Evolutionary conservation across 2,888 invertebrate genomes (phyloP), one percentile per base, ranked within the genome.

Genomic region (Ischnura elegans): DNA sequence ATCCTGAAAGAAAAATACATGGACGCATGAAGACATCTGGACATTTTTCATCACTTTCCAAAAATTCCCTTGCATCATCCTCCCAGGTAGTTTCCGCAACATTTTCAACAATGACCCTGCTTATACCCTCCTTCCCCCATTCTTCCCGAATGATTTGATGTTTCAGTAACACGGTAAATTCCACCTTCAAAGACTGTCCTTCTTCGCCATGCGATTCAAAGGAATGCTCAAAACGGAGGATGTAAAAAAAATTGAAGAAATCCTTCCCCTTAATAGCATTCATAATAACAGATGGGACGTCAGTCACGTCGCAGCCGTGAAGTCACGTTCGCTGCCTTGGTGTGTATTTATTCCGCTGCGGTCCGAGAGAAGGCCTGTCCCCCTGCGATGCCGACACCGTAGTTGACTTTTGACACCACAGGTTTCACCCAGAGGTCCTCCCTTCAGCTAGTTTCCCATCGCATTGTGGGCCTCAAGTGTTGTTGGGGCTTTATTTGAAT

Each of bases 111-210:
- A 25, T 76, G 76, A 76, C 16, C 76, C 76, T 36, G 13, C 29
- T 13, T 36, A 29, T 2, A 36, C 10, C 3, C 25, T 1, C 76
- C 36, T 6, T n/a, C 76, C 76, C 16, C 36, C 76, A 36, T 76
- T 76, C 13, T 36, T 76, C 66, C 47, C 51, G 8, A 10, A 76
- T 36, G 76, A 76, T 76, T 76, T 76, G 76, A 76, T 76, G 76
- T 76, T 76, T 76, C 76, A 25, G 76, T 76, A 76, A 76, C 76
- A 36, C 36, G 76, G 76, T 76, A 76, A 76, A 76, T 76, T 76
- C 36, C 76, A 13, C 36, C 10, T 36, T 51, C 51, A 13, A 51
- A 19, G 76, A 76, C 76, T 76, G 76, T 76, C 76, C 76, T 76
- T 36, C 76, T 76, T 76, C n/a, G 29, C 76, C 76, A 76, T 76